A percentile compares a stretch with the other conserved stretches of the same genome.
Evolutionary conservation across 2,888 invertebrate genomes (phyloP).

Genomic region (Galerucella calmariensis): DNA sequence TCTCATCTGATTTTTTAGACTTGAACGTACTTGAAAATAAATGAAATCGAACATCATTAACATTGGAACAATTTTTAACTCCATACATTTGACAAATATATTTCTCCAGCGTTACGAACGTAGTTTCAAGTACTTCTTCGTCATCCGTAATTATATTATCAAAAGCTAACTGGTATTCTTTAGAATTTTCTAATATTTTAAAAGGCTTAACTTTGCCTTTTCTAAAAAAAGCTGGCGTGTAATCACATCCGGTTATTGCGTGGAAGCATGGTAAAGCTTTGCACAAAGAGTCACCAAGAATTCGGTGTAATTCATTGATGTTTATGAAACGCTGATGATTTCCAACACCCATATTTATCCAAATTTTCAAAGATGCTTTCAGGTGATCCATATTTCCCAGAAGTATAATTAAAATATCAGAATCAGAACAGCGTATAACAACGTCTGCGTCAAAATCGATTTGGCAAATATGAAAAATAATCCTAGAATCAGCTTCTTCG

Average conservation of each 20-base stretch:
- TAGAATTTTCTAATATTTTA: constrained; percentile 6
- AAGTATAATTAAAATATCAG: too few relatives aligned
- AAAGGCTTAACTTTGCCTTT: constrained; percentile 13
- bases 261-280: too few relatives aligned
- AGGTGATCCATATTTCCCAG: constrained; percentile 4
- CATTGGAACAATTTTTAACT: neutral
- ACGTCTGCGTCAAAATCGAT: too few relatives aligned
- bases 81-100: neutral
- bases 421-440: neutral
- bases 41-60: too few relatives aligned
- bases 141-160: neutral
- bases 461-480: too few relatives aligned
- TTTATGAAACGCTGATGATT: too few relatives aligned
- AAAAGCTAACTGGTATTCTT: constrained; percentile 9
- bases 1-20: constrained; percentile 40
- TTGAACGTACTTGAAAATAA: constrained; percentile 35
- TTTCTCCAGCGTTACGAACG: neutral
- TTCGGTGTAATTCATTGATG: too few relatives aligned
- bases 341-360: too few relatives aligned
- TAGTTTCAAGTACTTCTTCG: constrained; percentile 14
- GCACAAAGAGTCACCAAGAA: neutral
- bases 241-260: neutral
- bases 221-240: constrained; percentile 12
- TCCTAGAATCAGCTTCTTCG: too few relatives aligned
- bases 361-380: too few relatives aligned